Conservation (phyloP, 2,888 invertebrate genomes). For the Spilarctia lutea region DNA sequence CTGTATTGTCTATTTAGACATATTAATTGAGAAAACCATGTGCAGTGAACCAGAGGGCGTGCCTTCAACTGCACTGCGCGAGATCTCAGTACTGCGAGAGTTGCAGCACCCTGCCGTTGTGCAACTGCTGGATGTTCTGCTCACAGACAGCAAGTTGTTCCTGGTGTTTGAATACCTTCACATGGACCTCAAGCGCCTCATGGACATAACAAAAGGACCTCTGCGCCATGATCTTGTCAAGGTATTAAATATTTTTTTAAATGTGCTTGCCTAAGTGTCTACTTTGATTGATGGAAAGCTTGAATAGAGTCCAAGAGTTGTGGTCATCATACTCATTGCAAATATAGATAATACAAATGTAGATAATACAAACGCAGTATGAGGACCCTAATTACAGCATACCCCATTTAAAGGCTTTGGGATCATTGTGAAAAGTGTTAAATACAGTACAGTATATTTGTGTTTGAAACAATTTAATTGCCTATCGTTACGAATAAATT, state of each 20-base stretch:
- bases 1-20: neutral
- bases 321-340: no score
- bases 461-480: no score
- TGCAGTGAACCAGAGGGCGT: conserved; percentile 97
- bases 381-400: no score
- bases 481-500: no score
- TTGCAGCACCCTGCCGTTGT: conserved; percentile 96
- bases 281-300: no score
- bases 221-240: conserved; percentile 89
- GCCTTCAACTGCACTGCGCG: conserved; percentile 98
- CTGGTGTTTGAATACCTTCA: conserved; percentile 98
- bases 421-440: no score
- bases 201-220: conserved; percentile 90
- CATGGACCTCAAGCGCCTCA: conserved; percentile 96
- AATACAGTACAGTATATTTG: no score
- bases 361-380: no score
- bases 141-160: conserved; percentile 94
- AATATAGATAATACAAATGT: no score
- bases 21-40: neutral
- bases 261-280: no score
- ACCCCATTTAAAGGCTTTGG: no score
- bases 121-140: conserved; percentile 95
- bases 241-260: conserved; percentile 71
- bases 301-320: no score
- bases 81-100: conserved; percentile 97